phyloP scores from a whole-genome alignment of 2,888 invertebrate genomes.

The Maniola hyperantus region DNA sequence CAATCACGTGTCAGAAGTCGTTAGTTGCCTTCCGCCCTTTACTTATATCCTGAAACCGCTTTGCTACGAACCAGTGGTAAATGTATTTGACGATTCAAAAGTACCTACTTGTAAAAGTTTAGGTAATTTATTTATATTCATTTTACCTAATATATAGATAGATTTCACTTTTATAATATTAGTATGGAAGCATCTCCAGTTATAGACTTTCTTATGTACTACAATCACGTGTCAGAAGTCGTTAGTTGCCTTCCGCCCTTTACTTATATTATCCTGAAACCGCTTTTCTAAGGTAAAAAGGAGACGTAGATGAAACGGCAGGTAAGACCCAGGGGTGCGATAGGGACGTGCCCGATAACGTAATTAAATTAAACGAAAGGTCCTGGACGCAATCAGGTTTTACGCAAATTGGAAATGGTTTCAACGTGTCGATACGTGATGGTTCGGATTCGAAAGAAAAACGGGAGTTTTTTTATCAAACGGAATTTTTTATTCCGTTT shows the following conservation, averaged over 20 bases:
- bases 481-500: not conserved
- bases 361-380: slow-evolving; percentile 24
- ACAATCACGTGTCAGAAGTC: slow-evolving; percentile 8
- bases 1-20: slow-evolving; percentile 7
- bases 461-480: not conserved
- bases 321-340: slow-evolving; percentile 11
- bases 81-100: too few species aligned
- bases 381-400: slow-evolving; percentile 18
- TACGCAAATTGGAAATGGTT: slow-evolving; percentile 18
- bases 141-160: too few species aligned
- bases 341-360: slow-evolving; percentile 24
- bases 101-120: too few species aligned
- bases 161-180: too few species aligned
- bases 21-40: slow-evolving; percentile 1
- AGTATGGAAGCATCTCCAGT: not conserved
- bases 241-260: not conserved
- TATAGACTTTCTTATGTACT: not conserved
- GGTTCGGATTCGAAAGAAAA: not conserved
- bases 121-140: too few species aligned
- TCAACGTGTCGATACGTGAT: slow-evolving; percentile 6
- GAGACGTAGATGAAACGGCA: slow-evolving; percentile 16
- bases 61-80: too few species aligned
- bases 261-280: slow-evolving; percentile 2
- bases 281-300: slow-evolving; percentile 19
- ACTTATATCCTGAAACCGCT: not conserved